phyloP scores from a whole-genome alignment of 2,113 vertebrate species.

The Opisthocomus hoazin region DNA sequence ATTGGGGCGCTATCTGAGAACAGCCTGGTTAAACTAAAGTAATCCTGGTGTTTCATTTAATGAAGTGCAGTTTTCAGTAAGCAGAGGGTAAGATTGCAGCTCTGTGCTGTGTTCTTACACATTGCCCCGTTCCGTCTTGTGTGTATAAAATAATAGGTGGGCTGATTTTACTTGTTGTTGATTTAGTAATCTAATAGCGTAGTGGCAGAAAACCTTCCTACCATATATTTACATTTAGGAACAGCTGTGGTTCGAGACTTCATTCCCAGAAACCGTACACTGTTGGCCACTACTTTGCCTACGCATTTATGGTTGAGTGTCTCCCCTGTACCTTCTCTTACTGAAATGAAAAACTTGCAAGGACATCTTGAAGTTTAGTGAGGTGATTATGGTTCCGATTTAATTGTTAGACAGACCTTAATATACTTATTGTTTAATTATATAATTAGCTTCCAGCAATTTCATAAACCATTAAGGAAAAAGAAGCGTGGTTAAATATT shows the following conservation, averaged over 20 bases:
- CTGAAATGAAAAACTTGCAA: not conserved
- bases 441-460: not conserved
- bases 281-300: not conserved
- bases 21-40: not conserved
- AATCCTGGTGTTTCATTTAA: not conserved
- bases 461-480: constrained; percentile 6
- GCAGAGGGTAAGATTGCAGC: not conserved
- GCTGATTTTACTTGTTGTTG: not conserved
- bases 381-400: not conserved
- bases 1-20: not conserved
- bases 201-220: not conserved
- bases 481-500: not conserved
- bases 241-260: not conserved
- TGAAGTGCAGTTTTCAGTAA: not conserved
- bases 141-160: not conserved
- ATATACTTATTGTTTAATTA: constrained; percentile 6
- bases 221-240: not conserved
- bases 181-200: not conserved
- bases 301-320: not conserved
- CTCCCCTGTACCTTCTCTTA: not conserved
- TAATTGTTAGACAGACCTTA: not conserved
- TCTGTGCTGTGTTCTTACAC: not conserved
- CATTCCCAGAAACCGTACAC: not conserved
- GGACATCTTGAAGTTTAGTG: not conserved
- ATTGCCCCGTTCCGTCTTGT: not conserved